A percentile compares a stretch with the other conserved stretches of the same genome.
phyloP scores from a whole-genome alignment of 1,140 invertebrate species.

The Drosophila asahinai region DNA sequence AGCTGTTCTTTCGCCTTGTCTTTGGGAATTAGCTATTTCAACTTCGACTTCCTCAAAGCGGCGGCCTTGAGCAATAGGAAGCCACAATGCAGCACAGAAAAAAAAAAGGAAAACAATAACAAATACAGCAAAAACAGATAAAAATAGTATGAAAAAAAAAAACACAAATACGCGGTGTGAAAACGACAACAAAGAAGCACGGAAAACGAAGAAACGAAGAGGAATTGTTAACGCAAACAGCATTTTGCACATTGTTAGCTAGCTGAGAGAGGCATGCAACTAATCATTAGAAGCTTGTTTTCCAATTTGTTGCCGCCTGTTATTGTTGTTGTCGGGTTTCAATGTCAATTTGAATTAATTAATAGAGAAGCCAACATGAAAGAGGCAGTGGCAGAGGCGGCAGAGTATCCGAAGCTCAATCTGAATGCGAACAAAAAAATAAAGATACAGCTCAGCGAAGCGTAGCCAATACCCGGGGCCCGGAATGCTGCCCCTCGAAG shows the following conservation, averaged over 20 bases:
- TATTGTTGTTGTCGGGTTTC: conserved; percentile 58
- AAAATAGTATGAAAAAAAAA: conserved; percentile 19
- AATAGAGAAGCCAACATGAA: conserved; percentile 64
- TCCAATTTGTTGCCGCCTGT: conserved; percentile 68
- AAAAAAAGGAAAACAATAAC: conserved; percentile 13
- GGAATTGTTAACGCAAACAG: conserved; percentile 75
- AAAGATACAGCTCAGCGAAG: conserved; percentile 67
- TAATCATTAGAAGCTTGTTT: conserved; percentile 78
- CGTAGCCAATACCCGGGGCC: conserved; percentile 53
- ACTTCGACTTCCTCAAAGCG: conserved; percentile 50
- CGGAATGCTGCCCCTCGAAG: conserved; percentile 6
- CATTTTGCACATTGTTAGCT: conserved; percentile 81
- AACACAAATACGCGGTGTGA: conserved; percentile 17
- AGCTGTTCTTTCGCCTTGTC: conserved; percentile 18
- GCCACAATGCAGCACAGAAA: conserved; percentile 30
- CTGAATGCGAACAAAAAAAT: conserved; percentile 1
- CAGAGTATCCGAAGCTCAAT: conserved; percentile 18
- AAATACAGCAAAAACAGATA: neutral
- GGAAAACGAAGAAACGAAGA: conserved; percentile 48
- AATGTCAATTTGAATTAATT: conserved; percentile 83
- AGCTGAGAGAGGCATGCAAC: conserved; percentile 68
- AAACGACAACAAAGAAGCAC: conserved; percentile 43
- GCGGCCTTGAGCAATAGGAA: conserved; percentile 55
- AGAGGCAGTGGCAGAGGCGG: conserved; percentile 29
- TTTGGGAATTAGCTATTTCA: conserved; percentile 33